A percentile compares a stretch with the other conserved stretches of the same genome.
Evolutionary conservation across 2,797 vertebrate genomes (phyloP).

Genomic region (Toxotes lorentzi): DNA sequence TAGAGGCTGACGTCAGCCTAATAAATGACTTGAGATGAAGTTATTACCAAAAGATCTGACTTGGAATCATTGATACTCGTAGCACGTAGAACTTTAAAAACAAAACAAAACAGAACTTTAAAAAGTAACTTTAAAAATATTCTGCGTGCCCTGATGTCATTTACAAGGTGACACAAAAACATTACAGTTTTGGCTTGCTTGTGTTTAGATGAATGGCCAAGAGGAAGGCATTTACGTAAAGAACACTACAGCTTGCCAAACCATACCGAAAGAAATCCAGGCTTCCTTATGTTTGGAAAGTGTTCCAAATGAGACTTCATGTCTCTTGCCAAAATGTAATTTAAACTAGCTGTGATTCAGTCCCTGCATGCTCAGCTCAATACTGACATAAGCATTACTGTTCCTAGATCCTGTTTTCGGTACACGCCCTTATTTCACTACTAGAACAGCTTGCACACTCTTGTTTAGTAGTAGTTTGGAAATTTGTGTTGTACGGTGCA

Average conservation of each 20-base stretch:
- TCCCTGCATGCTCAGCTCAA: neutral
- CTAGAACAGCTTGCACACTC: conserved; percentile 12
- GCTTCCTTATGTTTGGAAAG: conserved; percentile 7
- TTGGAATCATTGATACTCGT: neutral
- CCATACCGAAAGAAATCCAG: neutral
- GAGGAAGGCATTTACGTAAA: neutral
- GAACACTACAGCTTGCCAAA: neutral
- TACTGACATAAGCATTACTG: neutral
- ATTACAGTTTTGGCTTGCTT: neutral
- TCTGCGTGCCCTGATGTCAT: neutral
- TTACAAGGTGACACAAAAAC: neutral
- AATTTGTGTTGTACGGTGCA: conserved; percentile 21
- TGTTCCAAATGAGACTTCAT: neutral
- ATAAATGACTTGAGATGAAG: neutral
- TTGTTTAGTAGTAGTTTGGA: conserved; percentile 14
- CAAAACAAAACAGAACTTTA: too few relatives aligned
- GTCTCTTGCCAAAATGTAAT: conserved; percentile 1
- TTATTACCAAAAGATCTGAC: neutral
- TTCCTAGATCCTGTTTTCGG: conserved; percentile 31
- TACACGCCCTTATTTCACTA: conserved; percentile 9
- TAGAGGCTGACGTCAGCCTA: neutral
- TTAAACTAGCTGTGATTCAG: conserved; percentile 1
- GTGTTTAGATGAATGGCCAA: neutral
- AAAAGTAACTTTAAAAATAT: neutral
- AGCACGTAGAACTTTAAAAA: conserved; percentile 13